These are phyloP conservation scores for Chroicocephalus ridibundus DNA, from an alignment of 2,113 vertebrate genomes.

Conservation along the genomic window DNA sequence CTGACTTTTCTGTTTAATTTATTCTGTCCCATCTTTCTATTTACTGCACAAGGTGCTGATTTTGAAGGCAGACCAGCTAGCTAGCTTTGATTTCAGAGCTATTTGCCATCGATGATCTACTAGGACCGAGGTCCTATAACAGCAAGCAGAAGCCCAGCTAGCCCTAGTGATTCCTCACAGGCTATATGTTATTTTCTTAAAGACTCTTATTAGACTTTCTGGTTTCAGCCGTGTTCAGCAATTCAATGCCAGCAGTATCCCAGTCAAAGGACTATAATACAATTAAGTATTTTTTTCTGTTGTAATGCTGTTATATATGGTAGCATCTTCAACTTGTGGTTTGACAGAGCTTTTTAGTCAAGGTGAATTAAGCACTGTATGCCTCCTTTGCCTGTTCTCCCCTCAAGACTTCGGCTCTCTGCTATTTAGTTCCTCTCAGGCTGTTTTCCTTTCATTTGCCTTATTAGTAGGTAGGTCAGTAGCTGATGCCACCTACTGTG, in stretches of 20 bases:
- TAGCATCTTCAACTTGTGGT: slow-evolving; percentile 46
- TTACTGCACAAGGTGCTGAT: background rate
- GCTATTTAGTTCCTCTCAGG: slow-evolving; percentile 64
- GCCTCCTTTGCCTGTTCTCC: slow-evolving; percentile 33
- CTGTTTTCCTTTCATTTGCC: slow-evolving; percentile 72
- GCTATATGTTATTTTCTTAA: background rate
- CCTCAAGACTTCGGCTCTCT: slow-evolving; percentile 36
- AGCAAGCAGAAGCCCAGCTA: background rate
- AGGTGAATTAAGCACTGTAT: slow-evolving; percentile 39
- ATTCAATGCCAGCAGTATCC: slow-evolving; percentile 14
- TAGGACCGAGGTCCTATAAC: background rate
- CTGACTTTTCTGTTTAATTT: background rate
- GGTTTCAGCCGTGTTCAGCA: background rate
- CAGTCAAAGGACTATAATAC: slow-evolving; percentile 6
- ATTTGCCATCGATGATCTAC: background rate
- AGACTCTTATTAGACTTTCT: background rate
- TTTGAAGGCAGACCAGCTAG: background rate
- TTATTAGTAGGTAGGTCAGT: slow-evolving; percentile 73
- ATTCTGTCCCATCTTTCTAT: background rate
- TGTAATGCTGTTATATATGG: background rate
- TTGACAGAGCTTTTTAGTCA: slow-evolving; percentile 55
- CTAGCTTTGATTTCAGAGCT: slow-evolving; percentile 16
- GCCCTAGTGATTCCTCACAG: background rate
- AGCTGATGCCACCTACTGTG: slow-evolving; percentile 72
- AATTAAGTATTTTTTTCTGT: slow-evolving; percentile 10